Conservation (phyloP, 2,888 invertebrate species). For the Hecatera dysodea region DNA sequence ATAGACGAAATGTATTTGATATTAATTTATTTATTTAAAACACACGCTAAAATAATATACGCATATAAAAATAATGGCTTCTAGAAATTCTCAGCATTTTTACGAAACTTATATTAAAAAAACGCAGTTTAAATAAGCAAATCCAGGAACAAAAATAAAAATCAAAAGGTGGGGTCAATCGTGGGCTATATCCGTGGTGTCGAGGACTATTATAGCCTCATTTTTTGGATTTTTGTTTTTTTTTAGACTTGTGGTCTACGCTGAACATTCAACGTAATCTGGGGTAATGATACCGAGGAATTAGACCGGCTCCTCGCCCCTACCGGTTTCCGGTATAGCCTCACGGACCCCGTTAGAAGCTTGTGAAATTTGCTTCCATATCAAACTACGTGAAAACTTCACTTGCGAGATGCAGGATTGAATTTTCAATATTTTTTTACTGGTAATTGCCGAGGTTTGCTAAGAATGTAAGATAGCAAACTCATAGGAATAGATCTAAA, state of each 20-base stretch:
- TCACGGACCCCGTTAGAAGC: not conserved
- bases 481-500: not conserved
- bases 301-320: not conserved
- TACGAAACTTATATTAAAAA: too few relatives aligned
- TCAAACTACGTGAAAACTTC: not conserved
- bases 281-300: not conserved
- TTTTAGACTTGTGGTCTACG: not conserved
- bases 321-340: not conserved
- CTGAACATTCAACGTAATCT: not conserved
- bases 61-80: too few relatives aligned
- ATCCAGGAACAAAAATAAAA: too few relatives aligned
- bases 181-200: not conserved
- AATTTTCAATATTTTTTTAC: not conserved
- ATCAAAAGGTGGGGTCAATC: too few relatives aligned
- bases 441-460: not conserved
- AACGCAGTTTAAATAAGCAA: too few relatives aligned
- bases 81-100: too few relatives aligned
- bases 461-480: not conserved
- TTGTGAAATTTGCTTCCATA: not conserved
- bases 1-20: too few relatives aligned
- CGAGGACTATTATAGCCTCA: too few relatives aligned
- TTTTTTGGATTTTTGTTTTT: not conserved
- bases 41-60: too few relatives aligned
- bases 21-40: too few relatives aligned
- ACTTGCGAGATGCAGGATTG: slow-evolving; percentile 3